Percentiles rank a stretch among this genome's conserved stretches.
phyloP scores from a whole-genome alignment of 1,140 invertebrate species.

The Cyclina sinensis region DNA sequence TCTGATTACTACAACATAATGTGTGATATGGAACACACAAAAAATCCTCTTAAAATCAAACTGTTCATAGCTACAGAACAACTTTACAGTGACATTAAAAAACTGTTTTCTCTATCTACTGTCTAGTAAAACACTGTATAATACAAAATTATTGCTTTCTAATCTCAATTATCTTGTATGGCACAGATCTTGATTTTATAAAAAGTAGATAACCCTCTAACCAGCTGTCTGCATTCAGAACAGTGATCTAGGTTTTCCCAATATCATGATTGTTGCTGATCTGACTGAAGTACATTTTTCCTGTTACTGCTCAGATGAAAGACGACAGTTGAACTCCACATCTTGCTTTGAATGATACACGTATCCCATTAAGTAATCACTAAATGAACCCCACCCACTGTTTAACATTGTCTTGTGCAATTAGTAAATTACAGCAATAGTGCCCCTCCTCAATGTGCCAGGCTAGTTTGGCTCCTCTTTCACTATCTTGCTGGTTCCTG shows the following conservation, averaged over 20 bases:
- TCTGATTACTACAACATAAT: too few species aligned
- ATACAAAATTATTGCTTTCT: slow-evolving; percentile 32
- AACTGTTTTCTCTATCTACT: background rate
- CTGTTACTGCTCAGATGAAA: background rate
- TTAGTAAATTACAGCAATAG: background rate
- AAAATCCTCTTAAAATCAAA: too few species aligned
- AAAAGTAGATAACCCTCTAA: slow-evolving; percentile 4
- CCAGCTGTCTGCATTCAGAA: background rate
- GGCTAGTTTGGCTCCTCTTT: background rate
- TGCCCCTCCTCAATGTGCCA: slow-evolving; percentile 36
- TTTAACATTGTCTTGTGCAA: background rate
- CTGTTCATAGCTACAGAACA: background rate
- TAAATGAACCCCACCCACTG: slow-evolving; percentile 23
- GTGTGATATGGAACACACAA: too few species aligned
- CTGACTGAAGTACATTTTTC: background rate
- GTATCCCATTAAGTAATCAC: slow-evolving; percentile 5
- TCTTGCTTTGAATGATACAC: slow-evolving; percentile 9
- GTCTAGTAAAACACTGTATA: background rate
- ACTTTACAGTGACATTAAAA: background rate
- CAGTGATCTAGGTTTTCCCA: background rate
- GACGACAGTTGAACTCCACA: slow-evolving; percentile 15
- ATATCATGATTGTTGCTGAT: background rate
- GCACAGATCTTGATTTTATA: slow-evolving; percentile 15
- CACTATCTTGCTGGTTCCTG: slow-evolving; percentile 2
- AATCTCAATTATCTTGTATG: slow-evolving; percentile 32